These are phyloP conservation scores for Takifugu flavidus DNA, from an alignment of 2,113 vertebrate species.

Conservation along the genomic window DNA sequence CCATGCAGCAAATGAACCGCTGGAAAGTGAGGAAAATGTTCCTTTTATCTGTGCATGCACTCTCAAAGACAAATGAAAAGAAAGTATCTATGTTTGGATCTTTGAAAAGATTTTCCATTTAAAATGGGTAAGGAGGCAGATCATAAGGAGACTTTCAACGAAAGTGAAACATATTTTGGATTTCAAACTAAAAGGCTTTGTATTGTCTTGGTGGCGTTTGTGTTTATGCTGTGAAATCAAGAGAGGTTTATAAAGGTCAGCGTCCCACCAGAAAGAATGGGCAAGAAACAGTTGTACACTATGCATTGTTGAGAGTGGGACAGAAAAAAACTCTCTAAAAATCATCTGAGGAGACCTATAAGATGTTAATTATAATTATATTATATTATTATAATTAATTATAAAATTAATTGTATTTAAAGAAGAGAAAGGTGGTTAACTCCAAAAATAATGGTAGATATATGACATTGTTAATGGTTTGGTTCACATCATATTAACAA, in stretches of 20 bases:
- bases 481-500: background rate
- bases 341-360: background rate
- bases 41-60: constrained; percentile 31
- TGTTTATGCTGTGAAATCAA: constrained; percentile 28
- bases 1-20: constrained; percentile 11
- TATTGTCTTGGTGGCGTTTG: constrained; percentile 18
- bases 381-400: too few relatives aligned
- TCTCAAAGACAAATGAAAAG: background rate
- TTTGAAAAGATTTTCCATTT: too few relatives aligned
- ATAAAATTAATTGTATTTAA: background rate
- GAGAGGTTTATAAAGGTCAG: constrained; percentile 42
- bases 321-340: constrained; percentile 6
- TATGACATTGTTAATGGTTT: background rate
- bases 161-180: background rate
- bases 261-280: constrained; percentile 35
- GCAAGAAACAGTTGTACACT: background rate
- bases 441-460: too few relatives aligned
- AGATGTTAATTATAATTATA: background rate
- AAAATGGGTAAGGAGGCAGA: too few relatives aligned
- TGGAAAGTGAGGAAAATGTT: constrained; percentile 59
- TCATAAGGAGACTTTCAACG: too few relatives aligned
- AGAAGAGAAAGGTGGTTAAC: background rate
- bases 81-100: background rate
- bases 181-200: background rate
- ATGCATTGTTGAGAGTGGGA: background rate